These are phyloP conservation scores for Bucorvus abyssinicus DNA, from an alignment of 2,797 vertebrate species.

Conservation along the genomic window DNA sequence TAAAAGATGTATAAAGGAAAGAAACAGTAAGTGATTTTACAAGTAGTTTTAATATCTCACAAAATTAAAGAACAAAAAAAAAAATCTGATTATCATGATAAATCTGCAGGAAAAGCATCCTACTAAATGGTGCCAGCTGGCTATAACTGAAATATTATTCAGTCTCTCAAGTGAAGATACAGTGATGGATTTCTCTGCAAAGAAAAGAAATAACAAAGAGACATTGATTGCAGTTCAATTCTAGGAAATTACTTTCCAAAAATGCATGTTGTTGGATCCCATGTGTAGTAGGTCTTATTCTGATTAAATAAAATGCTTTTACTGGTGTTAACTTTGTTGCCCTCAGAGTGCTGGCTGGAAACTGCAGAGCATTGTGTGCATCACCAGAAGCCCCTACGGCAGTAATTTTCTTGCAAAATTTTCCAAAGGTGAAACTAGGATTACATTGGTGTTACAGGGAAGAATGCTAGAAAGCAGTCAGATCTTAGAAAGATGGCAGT, in stretches of 20 bases:
- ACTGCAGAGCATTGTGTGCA: rapidly evolving
- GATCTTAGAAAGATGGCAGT: background rate
- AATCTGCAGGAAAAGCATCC: background rate
- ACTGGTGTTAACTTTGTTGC: background rate
- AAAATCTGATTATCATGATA: background rate
- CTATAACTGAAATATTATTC: background rate
- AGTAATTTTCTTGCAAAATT: background rate
- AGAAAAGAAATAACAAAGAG: background rate
- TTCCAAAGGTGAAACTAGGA: background rate
- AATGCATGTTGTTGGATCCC: background rate
- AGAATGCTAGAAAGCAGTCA: background rate
- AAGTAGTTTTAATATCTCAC: background rate
- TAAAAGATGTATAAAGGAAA: background rate
- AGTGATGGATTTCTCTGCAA: background rate
- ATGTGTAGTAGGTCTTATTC: background rate
- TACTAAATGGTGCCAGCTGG: background rate
- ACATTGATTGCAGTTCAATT: background rate
- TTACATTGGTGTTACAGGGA: rapidly evolving
- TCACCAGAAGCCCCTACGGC: rapidly evolving
- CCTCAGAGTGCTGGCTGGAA: background rate
- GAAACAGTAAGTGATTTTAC: background rate
- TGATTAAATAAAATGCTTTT: background rate
- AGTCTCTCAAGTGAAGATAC: background rate
- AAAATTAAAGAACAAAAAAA: background rate
- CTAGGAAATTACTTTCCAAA: background rate